These are phyloP conservation scores for Ptycholaimellus sp. DNA, from an alignment of 2,888 invertebrate genomes.

Conservation along the genomic window DNA sequence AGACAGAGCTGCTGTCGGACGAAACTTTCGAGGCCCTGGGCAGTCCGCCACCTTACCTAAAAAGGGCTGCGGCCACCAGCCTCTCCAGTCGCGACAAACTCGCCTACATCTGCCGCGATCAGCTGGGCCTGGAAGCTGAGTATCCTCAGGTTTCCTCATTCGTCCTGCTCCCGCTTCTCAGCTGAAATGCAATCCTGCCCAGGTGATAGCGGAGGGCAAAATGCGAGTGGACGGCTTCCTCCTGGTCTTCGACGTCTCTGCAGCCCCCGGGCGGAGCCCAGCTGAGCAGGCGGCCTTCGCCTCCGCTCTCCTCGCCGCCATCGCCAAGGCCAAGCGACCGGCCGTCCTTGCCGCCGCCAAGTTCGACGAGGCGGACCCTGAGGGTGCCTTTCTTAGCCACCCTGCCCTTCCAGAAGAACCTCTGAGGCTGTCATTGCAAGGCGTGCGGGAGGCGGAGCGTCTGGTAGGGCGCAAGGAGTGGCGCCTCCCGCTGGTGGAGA, in stretches of 20 bases:
- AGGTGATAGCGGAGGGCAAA: no score
- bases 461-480: not conserved
- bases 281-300: constrained; percentile 40
- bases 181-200: no score
- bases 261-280: constrained; percentile 63
- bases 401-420: not conserved
- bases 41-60: constrained; percentile 59
- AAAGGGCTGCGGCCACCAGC: constrained; percentile 65
- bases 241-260: constrained; percentile 77
- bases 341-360: not conserved
- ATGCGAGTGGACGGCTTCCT: constrained; percentile 60
- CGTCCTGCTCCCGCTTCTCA: no score
- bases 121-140: constrained; percentile 60
- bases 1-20: constrained; percentile 92
- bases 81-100: constrained; percentile 82
- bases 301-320: not conserved
- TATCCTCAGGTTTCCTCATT: no score
- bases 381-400: not conserved
- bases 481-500: constrained; percentile 40
- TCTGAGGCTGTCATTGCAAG: not conserved
- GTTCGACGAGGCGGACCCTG: not conserved
- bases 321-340: no score
- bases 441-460: not conserved
- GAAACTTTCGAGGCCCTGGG: constrained; percentile 83
- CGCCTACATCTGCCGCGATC: constrained; percentile 35